Conservation (phyloP, 35 echinoderm and acorn worm species). For the Lytechinus variegatus region DNA sequence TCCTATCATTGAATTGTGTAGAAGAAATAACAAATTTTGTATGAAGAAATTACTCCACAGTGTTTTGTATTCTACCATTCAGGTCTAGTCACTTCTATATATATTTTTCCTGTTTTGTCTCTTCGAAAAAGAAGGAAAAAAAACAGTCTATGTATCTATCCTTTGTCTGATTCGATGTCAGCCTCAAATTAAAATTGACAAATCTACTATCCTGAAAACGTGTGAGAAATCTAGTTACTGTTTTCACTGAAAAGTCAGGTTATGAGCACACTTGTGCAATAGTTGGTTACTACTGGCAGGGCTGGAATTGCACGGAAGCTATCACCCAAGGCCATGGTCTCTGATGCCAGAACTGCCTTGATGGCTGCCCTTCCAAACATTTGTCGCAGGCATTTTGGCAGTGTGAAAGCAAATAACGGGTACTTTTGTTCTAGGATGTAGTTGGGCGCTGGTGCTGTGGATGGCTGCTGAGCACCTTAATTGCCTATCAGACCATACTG, state of each 20-base stretch:
- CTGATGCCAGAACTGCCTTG: too few species aligned
- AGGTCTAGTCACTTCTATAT: not conserved
- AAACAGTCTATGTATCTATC: not conserved
- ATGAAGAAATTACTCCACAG: not conserved
- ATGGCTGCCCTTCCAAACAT: too few species aligned
- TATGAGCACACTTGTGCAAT: too few species aligned
- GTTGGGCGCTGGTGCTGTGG: too few species aligned
- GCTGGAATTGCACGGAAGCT: too few species aligned
- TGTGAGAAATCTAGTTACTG: not conserved
- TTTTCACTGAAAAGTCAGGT: not conserved
- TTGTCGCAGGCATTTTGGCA: too few species aligned
- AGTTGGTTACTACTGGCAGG: too few species aligned
- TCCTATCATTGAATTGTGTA: not conserved
- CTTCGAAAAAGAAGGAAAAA: not conserved
- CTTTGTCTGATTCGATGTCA: not conserved
- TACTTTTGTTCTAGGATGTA: too few species aligned
- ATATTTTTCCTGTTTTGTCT: not conserved
- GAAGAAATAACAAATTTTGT: not conserved
- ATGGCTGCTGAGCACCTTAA: too few species aligned
- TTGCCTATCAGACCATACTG: too few species aligned
- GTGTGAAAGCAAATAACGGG: too few species aligned
- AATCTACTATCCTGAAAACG: not conserved
- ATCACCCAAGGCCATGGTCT: too few species aligned
- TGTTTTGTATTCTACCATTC: not conserved
- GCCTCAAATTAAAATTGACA: not conserved